Conservation (phyloP, 2,888 invertebrate species). For the Diploptera punctata region DNA sequence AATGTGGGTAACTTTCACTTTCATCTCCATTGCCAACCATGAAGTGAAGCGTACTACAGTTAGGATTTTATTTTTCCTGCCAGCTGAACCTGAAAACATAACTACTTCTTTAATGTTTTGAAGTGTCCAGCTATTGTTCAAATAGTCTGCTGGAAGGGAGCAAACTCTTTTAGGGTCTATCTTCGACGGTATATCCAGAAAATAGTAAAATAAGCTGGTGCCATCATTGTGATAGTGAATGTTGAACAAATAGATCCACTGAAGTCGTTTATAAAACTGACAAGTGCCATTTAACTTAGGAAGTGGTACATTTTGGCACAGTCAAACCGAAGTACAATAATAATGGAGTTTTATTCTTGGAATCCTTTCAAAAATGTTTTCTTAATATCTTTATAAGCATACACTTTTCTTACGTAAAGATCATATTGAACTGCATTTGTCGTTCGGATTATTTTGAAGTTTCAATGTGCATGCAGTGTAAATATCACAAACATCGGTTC, state of each 20-base stretch:
- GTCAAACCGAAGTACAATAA: conserved; percentile 1
- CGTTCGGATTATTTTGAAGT: no score
- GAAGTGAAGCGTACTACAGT: no score
- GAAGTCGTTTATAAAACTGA: no score
- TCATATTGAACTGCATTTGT: no score
- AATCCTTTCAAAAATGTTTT: not conserved
- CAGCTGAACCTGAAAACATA: conserved; percentile 10
- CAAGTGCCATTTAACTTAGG: no score
- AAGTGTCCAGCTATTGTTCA: not conserved
- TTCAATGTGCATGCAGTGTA: not conserved
- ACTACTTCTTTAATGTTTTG: conserved; percentile 2
- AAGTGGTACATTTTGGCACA: no score
- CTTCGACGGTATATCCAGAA: not conserved
- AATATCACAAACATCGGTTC: not conserved
- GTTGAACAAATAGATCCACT: not conserved
- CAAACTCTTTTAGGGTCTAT: not conserved
- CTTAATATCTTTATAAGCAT: not conserved
- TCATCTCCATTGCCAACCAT: conserved; percentile 10
- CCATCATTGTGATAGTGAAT: conserved; percentile 6
- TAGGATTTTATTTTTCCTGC: not conserved
- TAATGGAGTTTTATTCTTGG: no score
- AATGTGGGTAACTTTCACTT: conserved; percentile 7
- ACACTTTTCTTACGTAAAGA: not conserved
- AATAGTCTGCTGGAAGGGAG: not conserved
- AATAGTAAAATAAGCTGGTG: conserved; percentile 1